Evolutionary conservation across 1,140 invertebrate genomes (phyloP), one percentile per base, ranked within the genome.

Genomic region (Drosophila paulistorum): DNA sequence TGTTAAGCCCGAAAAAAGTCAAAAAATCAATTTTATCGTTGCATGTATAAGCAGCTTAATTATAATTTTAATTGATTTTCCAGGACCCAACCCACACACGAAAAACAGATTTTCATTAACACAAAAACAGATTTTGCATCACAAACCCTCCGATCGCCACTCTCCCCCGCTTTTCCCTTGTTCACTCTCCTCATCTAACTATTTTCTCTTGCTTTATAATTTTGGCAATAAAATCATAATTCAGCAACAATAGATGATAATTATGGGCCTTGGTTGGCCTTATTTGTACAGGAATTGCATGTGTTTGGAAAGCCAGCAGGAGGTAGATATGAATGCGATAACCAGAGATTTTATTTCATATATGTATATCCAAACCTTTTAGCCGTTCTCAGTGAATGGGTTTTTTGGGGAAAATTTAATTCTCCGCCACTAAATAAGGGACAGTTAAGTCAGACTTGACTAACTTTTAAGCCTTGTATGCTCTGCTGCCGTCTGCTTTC

Each of bases 61-160:
- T 74, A 74, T 60, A 55, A 66, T 74, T 74, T 77, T 64, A 77
- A 77, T 77, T 71, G 67, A 74, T 70, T 74, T 71, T 14, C 54
- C 57, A 51, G 17, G 9, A 20, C 9, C 45, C 45, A 51, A 51
- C 3, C 17, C 45, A 39, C 37, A 39, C 45, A 51, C 45, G 1
- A 51, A 10, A 20, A 51, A 23, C 45, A 51, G 45, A 23, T 48
- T 48, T 48, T 48, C 45, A 48, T 48, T 48, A 48, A 48, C 45
- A 48, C 17, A 48, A 23, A 51, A 51, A 51, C 45, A 51, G 45
- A 48, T 48, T 48, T 48, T 48, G 7, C 7, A 14, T 14, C 13
- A 45, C n/a, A 6, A 30, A 30, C 6, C 42, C n/a, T 1, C 7
- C 7, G 13, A 30, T 30, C 7, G 6, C 42, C 42, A 13, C 14